Base-by-base conservation (phyloP, 2,888 invertebrate species). In the Pyrocoelia pectoralis region DNA sequence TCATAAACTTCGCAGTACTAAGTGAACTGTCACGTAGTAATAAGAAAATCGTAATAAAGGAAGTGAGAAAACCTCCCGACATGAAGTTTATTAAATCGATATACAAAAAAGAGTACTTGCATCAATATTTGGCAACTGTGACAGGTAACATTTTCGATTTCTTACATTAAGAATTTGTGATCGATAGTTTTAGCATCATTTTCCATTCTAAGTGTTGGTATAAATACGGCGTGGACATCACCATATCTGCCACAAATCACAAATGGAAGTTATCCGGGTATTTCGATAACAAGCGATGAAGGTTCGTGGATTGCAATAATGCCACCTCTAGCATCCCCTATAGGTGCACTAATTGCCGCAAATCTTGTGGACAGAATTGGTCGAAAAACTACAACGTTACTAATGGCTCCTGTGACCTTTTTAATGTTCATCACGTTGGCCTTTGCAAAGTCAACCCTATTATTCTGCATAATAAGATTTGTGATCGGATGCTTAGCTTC, bases 271-370 rank as follows among this genome's bases (percentile, higher is more conserved):
- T 76, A 82, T 24, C 84, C 85, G 56, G 74, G 79, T 10, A 86
- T 87, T 73, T 83, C 82, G 41, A 84, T 85, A 43, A 80, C 84
- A 6, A 66, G 75, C 17, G 84, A 83, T 66, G 81, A 86, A 71
- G 84, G 84, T 67, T 86, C 87, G 72, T 87, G 87, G 87, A 86
- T 87, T 76, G 87, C 86, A 0, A 87, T 88, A 41, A 84, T 89
- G 73, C 88, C 87, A 78, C 84, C 88, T 65, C 79, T 89, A 48
- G 89, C 33, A 2, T 87, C 87, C 0, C 86, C 88, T 1, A 79
- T 87, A 33, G 88, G 88, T 49, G 87, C 87, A 9, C 77, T 88
- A 9, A 80, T 87, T 14, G 85, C 88, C 5, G 88, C 88, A 8
- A 83, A 87, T 73, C 78, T 87, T 62, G 87, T 88, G 50, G 88